These are phyloP conservation scores for Tenebrosternarchus preto DNA, from an alignment of 2,113 vertebrate species.

Conservation along the genomic window DNA sequence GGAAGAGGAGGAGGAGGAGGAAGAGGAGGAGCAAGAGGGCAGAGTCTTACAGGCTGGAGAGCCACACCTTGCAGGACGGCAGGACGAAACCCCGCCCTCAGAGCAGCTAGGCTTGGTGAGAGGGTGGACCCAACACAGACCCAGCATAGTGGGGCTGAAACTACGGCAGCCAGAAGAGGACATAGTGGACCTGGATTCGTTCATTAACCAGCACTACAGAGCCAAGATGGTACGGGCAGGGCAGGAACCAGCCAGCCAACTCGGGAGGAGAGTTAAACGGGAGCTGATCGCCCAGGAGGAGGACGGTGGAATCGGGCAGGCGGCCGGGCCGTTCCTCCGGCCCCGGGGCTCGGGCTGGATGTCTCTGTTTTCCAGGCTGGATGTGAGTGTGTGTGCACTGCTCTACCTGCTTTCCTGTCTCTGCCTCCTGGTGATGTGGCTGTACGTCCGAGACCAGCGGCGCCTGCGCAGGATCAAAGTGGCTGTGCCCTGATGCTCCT, in stretches of 20 bases:
- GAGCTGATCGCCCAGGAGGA: conserved; percentile 57
- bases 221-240: conserved; percentile 63
- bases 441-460: conserved; percentile 81
- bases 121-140: conserved; percentile 34
- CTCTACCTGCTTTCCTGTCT: conserved; percentile 86
- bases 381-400: conserved; percentile 85
- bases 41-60: conserved; percentile 45
- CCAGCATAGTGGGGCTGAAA: conserved; percentile 51
- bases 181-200: conserved; percentile 85
- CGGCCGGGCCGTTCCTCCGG: conserved; percentile 31
- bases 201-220: conserved; percentile 79
- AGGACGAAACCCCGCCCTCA: conserved; percentile 52
- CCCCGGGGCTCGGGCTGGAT: conserved; percentile 72
- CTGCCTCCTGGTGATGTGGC: conserved; percentile 85
- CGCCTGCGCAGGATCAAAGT: conserved; percentile 65
- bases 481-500: conserved; percentile 65
- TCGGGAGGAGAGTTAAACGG: conserved; percentile 58
- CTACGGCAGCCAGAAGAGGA: conserved; percentile 64
- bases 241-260: conserved; percentile 49
- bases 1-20: conserved; percentile 48
- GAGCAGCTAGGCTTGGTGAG: conserved; percentile 47
- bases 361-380: conserved; percentile 81
- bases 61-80: conserved; percentile 27
- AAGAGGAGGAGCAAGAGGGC: conserved; percentile 41
- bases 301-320: conserved; percentile 29